phyloP scores from a whole-genome alignment of 37 sponge, comb jelly and placozoan species.

The Beroe forskalii region DNA sequence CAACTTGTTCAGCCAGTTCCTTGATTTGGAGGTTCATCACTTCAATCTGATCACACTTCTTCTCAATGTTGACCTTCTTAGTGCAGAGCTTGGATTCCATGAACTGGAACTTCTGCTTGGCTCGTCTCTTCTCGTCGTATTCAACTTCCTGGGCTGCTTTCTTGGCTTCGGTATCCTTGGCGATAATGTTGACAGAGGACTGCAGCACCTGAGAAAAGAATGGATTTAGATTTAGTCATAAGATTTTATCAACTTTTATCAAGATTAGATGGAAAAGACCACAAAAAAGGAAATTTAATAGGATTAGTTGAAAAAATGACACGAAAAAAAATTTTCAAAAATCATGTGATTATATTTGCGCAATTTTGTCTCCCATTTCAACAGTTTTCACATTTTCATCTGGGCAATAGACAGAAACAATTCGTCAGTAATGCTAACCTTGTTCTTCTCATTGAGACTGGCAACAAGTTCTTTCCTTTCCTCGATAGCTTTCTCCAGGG shows the following conservation, averaged over 20 bases:
- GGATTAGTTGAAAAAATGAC: too few relatives aligned
- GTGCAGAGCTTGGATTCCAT: slow-evolving; percentile 30
- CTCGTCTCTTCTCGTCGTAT: slow-evolving; percentile 22
- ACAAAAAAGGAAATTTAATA: too few relatives aligned
- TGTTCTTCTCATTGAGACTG: not conserved
- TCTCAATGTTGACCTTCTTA: slow-evolving; percentile 58
- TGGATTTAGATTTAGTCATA: too few relatives aligned
- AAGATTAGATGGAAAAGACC: too few relatives aligned
- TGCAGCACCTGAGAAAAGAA: not conserved
- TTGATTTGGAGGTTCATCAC: not conserved
- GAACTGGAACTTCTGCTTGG: slow-evolving; percentile 44
- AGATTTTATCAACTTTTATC: too few relatives aligned
- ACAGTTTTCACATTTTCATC: too few relatives aligned
- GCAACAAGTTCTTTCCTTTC: not conserved
- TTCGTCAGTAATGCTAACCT: not conserved
- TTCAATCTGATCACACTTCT: slow-evolving; percentile 51
- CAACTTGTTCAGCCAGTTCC: not conserved
- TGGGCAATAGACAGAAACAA: too few relatives aligned
- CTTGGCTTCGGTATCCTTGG: not conserved
- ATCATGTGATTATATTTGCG: too few relatives aligned
- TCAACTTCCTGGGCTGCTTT: slow-evolving; percentile 13
- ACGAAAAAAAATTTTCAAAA: too few relatives aligned
- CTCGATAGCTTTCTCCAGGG: not conserved
- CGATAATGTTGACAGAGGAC: not conserved
- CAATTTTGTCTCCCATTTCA: too few relatives aligned